Evolutionary conservation across 2,888 invertebrate genomes (phyloP), one percentile per base, ranked within the genome.

Genomic region (Cataglyphis albicans): DNA sequence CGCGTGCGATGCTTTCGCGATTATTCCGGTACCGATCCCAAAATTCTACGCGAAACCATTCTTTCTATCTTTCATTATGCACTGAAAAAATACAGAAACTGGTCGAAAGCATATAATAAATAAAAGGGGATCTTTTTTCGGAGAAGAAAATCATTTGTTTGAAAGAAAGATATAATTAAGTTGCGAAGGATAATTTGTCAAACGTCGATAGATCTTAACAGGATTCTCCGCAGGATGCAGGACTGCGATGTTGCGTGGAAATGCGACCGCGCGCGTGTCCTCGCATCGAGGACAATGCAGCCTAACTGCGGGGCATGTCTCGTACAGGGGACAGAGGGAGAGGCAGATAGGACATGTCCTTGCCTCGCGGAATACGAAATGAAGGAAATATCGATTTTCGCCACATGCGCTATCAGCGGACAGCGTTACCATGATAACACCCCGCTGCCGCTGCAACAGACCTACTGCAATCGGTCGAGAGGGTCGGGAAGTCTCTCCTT

Each of bases 351-450:
- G 89, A 89, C 88, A 88, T 90, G 84, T 88, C 87, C 90, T 88
- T 90, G 88, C 88, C 70, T 44, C 89, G 89, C 88, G 89, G 92
- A 91, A 92, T 92, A 90, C 90, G 89, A 87, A 92, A 93, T 90
- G 92, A 92, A 91, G 88, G 89, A 86, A 85, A 89, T 93, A 93
- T 93, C 93, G 93, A 93, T 93, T 93, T 89, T 86, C 89, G 72
- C 86, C 88, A 89, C 21, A 91, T 92, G 90, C 78, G 90, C 84
- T 93, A 93, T 92, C 93, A 93, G 92, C 84, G 90, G 86, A 86
- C 90, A 90, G 91, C 93, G 93, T 94, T 94, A 93, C 94, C 94
- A 93, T 93, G 93, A 93, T 93, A 94, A 93, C 94, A 90, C 93
- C 92, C 91, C 87, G 57, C 67, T 25, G 57, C 32, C 55, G 38